Conservation (phyloP, 1,140 invertebrate genomes). For the Heliothis subflexa region DNA sequence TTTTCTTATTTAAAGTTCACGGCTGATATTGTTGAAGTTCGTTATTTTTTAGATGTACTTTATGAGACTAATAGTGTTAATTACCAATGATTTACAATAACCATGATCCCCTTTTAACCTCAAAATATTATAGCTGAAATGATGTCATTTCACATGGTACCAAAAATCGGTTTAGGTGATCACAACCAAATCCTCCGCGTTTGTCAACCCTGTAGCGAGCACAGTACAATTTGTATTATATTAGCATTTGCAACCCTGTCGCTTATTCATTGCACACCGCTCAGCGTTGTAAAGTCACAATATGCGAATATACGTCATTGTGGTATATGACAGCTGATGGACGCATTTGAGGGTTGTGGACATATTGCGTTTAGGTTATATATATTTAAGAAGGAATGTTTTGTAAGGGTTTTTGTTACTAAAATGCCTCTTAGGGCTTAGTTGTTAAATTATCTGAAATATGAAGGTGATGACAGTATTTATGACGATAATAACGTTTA, state of each 20-base stretch:
- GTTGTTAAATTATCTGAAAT: not conserved
- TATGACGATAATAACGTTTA: no score
- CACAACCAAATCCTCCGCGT: not conserved
- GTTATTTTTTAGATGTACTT: no score
- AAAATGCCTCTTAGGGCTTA: no score
- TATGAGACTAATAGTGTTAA: no score
- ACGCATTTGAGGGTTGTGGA: not conserved
- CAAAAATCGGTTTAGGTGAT: not conserved
- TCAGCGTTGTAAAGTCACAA: constrained; percentile 36
- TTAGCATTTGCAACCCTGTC: constrained; percentile 30
- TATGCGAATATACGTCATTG: constrained; percentile 19
- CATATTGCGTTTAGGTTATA: not conserved
- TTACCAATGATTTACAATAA: not conserved
- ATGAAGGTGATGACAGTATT: no score
- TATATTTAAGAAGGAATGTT: not conserved
- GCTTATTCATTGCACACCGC: constrained; percentile 28
- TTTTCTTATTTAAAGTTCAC: no score
- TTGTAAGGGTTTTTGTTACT: not conserved
- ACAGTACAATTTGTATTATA: constrained; percentile 41
- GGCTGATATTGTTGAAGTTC: no score
- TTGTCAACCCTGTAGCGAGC: constrained; percentile 16
- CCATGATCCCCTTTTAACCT: not conserved
- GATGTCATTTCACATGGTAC: not conserved
- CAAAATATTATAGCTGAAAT: not conserved
- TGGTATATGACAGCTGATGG: constrained; percentile 4